Conservation (phyloP, 2,797 vertebrate genomes). For the Ctenosaura bakeri region DNA sequence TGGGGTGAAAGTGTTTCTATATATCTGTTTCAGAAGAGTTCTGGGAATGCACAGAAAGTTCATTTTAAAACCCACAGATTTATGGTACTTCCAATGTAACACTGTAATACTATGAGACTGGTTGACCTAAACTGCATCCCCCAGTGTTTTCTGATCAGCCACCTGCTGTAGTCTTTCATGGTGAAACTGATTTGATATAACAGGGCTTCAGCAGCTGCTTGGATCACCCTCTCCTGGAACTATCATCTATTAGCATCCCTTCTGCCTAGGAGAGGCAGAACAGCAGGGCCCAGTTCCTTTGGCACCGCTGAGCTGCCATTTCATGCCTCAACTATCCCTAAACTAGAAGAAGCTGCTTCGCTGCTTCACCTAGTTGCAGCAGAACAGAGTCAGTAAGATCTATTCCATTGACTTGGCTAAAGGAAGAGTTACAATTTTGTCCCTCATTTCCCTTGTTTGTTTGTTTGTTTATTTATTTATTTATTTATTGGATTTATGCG, state of each 20-base stretch:
- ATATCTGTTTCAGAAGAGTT: neutral
- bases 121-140: neutral
- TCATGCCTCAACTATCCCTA: neutral
- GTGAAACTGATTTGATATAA: neutral
- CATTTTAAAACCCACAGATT: neutral
- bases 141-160: neutral
- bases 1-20: conserved; percentile 12
- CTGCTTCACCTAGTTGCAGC: neutral
- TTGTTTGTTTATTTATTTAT: no score
- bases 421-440: no score
- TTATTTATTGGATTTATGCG: no score
- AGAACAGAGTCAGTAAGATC: no score
- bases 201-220: neutral
- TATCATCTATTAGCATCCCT: neutral
- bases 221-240: no score
- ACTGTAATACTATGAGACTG: neutral
- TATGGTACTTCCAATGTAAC: neutral
- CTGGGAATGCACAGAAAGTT: neutral
- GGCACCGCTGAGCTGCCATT: neutral
- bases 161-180: neutral
- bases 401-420: no score
- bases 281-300: neutral
- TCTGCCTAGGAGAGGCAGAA: neutral
- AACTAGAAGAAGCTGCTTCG: no score
- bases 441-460: no score